Evolutionary conservation across 2,797 vertebrate species (phyloP), one percentile per base, ranked within the genome.

Genomic region (Fundulus diaphanus): DNA sequence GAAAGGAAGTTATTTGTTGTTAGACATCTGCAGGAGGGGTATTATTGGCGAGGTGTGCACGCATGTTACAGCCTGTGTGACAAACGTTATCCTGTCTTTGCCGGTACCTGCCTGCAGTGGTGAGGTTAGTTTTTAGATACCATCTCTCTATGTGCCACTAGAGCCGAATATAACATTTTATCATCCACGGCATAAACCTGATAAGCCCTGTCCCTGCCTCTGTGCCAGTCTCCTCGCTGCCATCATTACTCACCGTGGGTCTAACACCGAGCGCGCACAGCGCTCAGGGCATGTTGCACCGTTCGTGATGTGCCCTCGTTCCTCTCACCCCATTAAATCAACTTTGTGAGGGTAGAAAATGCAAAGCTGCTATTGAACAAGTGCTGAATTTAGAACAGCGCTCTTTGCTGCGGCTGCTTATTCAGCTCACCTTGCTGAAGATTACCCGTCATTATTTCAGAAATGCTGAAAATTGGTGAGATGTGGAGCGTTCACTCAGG

Each of bases 321-420:
- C 92, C 90, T 84, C 92, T 89, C 89, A 90, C 91, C 48, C 89
- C 80, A 88, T 92, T 89, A 92, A 91, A 90, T 88, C 91, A 90
- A 87, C 88, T 82, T 79, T 70, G 82, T 83, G 84, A 80, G 37
- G 61, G 78, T 49, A 49, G 52, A 20, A 29, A 49, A 83, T 75
- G 88, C 88, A 88, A 90, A 92, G 77, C 84, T 89, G 79, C 86
- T 79, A 82, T 88, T 87, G 82, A 92, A 89, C 90, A 89, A 87
- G 84, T 31, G 74, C 79, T 82, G 87, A 81, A 87, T 91, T 90
- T 87, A 78, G 85, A 92, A 78, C 73, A 70, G 72, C 65, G 57
- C 82, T 83, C 80, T 77, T 85, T 51, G 48, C 75, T 46, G 73
- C 20, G 77, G 82, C 84, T 75, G 82, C 85, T 84, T 70, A 80